Conservation (phyloP, 2,113 vertebrate species). For the Diglossa brunneiventris region DNA sequence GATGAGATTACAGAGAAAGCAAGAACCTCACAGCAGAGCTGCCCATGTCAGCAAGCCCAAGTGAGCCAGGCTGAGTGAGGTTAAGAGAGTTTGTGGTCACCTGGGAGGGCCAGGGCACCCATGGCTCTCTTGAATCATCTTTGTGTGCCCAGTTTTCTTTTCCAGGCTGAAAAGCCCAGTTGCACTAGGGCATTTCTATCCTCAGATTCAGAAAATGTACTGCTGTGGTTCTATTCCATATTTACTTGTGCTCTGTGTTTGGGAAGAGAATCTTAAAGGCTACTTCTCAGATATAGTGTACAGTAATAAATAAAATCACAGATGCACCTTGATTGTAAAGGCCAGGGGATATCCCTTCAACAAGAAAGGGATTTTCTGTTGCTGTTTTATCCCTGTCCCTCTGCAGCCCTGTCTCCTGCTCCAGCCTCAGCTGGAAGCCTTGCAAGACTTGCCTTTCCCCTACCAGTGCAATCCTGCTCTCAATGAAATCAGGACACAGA, state of each 20-base stretch:
- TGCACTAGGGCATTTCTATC: background rate
- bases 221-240: accelerated
- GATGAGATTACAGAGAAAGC: background rate
- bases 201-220: background rate
- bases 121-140: background rate
- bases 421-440: background rate
- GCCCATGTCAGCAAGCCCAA: accelerated
- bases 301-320: background rate
- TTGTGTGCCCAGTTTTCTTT: background rate
- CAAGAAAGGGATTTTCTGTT: background rate
- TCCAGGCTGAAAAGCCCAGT: background rate
- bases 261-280: background rate
- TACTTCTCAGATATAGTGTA: accelerated
- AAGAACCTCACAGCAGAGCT: background rate
- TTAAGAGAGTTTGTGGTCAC: background rate
- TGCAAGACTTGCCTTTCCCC: background rate
- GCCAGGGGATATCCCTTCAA: background rate
- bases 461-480: background rate
- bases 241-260: background rate
- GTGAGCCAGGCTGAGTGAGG: background rate
- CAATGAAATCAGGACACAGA: background rate
- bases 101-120: background rate
- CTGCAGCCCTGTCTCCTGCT: background rate
- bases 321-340: background rate
- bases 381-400: background rate